Conservation (phyloP, 1,140 invertebrate genomes). For the Ooceraea biroi region DNA sequence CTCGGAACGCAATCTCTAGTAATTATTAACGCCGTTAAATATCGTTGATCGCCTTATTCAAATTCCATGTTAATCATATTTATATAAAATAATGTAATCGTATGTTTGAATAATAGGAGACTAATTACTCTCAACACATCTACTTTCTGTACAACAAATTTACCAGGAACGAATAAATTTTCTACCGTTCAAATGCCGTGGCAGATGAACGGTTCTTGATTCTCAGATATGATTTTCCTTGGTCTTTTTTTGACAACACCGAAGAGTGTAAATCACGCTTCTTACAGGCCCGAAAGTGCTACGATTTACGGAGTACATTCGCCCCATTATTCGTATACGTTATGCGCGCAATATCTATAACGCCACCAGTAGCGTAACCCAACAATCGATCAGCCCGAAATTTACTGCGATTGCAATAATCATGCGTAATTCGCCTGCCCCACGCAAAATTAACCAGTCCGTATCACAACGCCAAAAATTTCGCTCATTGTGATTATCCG, state of each 20-base stretch:
- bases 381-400: background rate
- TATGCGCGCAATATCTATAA: slow-evolving; percentile 30
- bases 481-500: background rate
- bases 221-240: slow-evolving; percentile 25
- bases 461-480: background rate
- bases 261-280: slow-evolving; percentile 36
- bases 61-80: background rate
- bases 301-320: slow-evolving; percentile 72
- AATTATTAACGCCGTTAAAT: background rate
- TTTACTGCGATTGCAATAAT: background rate
- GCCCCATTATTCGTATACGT: slow-evolving; percentile 71
- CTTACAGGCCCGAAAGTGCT: slow-evolving; percentile 58
- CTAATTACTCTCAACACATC: background rate
- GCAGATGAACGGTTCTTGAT: slow-evolving; percentile 21
- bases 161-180: background rate
- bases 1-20: background rate
- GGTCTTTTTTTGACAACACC: background rate
- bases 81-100: background rate
- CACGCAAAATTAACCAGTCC: background rate
- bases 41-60: background rate
- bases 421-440: too few species aligned
- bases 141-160: background rate
- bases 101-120: background rate
- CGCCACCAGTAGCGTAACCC: slow-evolving; percentile 51
- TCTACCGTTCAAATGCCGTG: background rate